Base-by-base conservation (phyloP, 2,113 vertebrate genomes). In the Zosterops lateralis region DNA sequence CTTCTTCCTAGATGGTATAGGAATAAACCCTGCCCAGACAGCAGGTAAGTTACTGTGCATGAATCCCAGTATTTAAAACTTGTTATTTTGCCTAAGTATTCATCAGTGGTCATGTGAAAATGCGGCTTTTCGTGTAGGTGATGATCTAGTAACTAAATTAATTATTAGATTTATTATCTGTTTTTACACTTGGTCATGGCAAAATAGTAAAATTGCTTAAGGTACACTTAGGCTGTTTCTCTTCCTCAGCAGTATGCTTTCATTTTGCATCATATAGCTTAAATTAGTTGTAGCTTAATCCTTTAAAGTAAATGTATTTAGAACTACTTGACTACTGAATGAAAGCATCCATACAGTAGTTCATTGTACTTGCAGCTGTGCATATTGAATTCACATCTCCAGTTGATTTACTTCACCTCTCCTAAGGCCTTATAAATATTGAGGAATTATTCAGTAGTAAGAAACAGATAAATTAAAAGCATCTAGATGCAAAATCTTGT, bases 1-100 rank as follows among this genome's bases (percentile, higher is more conserved):
- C 11, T 40, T 18, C 20, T 36, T 80, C 53, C 36, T 94, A 98
- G 98, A 98, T 97, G 98, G 98, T 89, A 98, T 98, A 97, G 98
- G 98, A 97, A 98, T 98, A 96, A 98, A 98, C 61, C 98, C 98
- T 94, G 97, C 98, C 83, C 98, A 98, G 83, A 98, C 98, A 90
- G 98, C 98, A 82, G 98, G 98, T 98, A 87, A 97, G 97, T 97
- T 81, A 24, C 17, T 68, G 20, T 40, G 54, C 74, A 48, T 60
- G 51, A 85, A 85, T 45, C n/a, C 24, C 7, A 24, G 6, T 72
- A 8, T 45, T 62, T 47, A 66, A 78, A 79, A 75, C 8, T 15
- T 70, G 3, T 38, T 87, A 14, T 38, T 48, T 48, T 48, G 47
- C 47, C 47, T 48, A 48, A 48, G 47, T 48, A 48, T 48, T 48